Base-by-base conservation (phyloP, 2,113 vertebrate species). In the Scomber japonicus region DNA sequence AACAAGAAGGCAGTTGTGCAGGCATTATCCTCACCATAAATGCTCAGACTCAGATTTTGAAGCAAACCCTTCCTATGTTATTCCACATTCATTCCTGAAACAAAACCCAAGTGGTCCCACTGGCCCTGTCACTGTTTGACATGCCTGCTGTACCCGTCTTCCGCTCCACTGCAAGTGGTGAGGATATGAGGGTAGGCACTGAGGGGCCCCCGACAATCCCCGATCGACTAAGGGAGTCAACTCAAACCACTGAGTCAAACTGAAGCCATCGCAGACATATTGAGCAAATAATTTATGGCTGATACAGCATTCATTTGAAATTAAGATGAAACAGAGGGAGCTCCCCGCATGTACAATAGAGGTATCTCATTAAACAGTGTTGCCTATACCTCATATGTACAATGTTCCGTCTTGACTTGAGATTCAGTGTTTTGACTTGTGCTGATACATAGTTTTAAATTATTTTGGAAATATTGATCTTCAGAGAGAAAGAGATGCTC, bases 111-210 rank as follows among this genome's bases (percentile, higher is more conserved):
- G 77, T 89, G 76, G 81, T 92, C 92, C 86, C 82, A 81, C 54
- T 11, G 75, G 87, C 77, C 78, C 84, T 77, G 84, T 92, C 90
- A 88, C 84, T 86, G 71, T 86, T 77, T 93, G 92, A 92, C 90
- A 91, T 85, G 84, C 73, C 87, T 85, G 86, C 88, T 92, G 89
- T 89, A 92, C 87, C 86, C 64, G 76, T 92, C 88, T 91, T 93
- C 81, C 68, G 75, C 91, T 92, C 82, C 71, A 48, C 89, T 93
- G 89, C 76, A 91, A 93, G 75, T 91, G 86, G 91, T 91, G 84
- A 93, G 71, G 84, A 92, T 86, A 88, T 89, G 82, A 86, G 83
- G 90, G 66, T 83, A 77, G 86, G 88, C 87, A 89, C 80, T 24
- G 27, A 71, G 88, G 80, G 88, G 85, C 78, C 88, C 77, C 53